Base-by-base conservation (phyloP, 2,888 invertebrate genomes). In the Apodemia mormo region DNA sequence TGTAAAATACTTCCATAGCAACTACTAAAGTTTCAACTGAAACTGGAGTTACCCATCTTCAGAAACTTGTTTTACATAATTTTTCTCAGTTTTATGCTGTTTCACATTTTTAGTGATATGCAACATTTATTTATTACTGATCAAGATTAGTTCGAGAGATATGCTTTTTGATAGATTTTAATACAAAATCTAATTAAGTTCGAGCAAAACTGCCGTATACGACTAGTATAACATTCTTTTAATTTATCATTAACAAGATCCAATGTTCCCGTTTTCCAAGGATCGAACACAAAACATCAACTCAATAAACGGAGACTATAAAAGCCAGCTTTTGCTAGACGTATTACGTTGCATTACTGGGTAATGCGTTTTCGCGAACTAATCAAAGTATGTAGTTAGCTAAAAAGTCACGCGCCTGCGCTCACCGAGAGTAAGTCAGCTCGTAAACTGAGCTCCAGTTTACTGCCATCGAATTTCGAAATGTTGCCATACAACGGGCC, bases 321-420 rank as follows among this genome's bases (percentile, higher is more conserved):
- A 45, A 61, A 40, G 45, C 49, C 49, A 49, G 49, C 49, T 49
- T 49, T 49, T 64, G 8, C 68, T 49, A 64, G 33, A 65, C 43
- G 64, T 68, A 65, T 64, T 64, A 67, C 71, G 65, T 70, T 65
- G 64, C 64, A 69, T 69, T 68, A 71, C 68, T 33, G 40, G 68
- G 65, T 67, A 72, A 70, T 68, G 71, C 71, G 72, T 73, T 75
- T 75, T 76, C 76, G 70, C 79, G 81, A 83, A 83, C 82, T 80
- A 84, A 84, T 84, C 83, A 82, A 85, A 85, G 80, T 79, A 76
- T 74, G 77, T 76, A 76, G 79, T 82, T 81, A 76, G 79, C 79
- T 83, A 84, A 84, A 85, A 87, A 88, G 88, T 88, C 88, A 87
- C 88, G 87, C 83, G 80, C 79, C 70, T 73, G 73, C 69, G 71